Evolutionary conservation across 2,113 vertebrate genomes (phyloP).

Genomic region (Thamnaconus septentrionalis): DNA sequence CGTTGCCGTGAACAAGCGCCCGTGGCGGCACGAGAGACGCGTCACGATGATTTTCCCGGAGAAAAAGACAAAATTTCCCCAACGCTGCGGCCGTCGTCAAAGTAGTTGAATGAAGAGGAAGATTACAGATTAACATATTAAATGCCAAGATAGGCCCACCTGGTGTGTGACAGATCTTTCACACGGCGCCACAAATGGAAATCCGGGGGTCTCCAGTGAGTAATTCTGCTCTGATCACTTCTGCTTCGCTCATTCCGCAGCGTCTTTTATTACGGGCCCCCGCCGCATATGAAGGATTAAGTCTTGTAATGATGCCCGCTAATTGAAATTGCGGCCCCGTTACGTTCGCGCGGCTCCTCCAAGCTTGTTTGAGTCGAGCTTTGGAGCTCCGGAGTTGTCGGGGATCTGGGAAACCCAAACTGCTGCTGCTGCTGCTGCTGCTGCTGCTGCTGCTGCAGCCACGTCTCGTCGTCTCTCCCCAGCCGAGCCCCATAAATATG

Average conservation of each 20-base stretch:
- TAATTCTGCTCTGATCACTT: constrained; percentile 58
- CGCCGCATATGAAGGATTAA: constrained; percentile 42
- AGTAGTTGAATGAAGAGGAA: constrained; percentile 60
- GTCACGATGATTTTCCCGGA: constrained; percentile 39
- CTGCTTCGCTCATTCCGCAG: constrained; percentile 34
- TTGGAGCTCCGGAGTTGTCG: no score
- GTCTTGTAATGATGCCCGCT: constrained; percentile 47
- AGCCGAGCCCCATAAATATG: constrained; percentile 64
- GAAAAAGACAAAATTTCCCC: constrained; percentile 30
- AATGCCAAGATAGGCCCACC: constrained; percentile 66
- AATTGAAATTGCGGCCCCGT: constrained; percentile 49
- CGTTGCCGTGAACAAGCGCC: constrained; percentile 30
- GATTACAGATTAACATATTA: constrained; percentile 71
- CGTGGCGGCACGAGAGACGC: constrained; percentile 44
- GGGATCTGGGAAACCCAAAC: constrained; percentile 21
- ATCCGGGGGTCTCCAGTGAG: constrained; percentile 55
- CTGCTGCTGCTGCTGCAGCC: constrained; percentile 5
- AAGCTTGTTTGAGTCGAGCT: no score
- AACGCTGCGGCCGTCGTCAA: constrained; percentile 36
- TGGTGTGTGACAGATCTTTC: constrained; percentile 65
- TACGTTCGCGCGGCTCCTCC: constrained; percentile 4
- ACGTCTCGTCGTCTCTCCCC: constrained; percentile 16
- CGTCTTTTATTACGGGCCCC: constrained; percentile 41
- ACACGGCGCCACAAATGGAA: constrained; percentile 56
- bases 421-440: not conserved